Base-by-base conservation (phyloP, 2,113 vertebrate genomes). In the Clarias magur region DNA sequence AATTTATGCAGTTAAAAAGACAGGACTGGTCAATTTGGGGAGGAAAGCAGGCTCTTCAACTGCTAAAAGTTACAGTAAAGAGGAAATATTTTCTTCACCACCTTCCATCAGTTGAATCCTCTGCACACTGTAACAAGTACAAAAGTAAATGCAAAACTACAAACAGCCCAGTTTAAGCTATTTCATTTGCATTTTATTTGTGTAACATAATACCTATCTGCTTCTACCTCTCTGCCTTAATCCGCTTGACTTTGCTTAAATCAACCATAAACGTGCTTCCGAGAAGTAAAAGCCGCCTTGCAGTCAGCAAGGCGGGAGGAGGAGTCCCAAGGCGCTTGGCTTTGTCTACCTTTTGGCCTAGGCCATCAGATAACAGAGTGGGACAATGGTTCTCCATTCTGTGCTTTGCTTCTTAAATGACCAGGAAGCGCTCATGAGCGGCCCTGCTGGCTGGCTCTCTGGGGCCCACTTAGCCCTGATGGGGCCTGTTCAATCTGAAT, bases 361-460 rank as follows among this genome's bases (percentile, higher is more conserved):
- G 91, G 92, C 94, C 94, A 95, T 95, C 95, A 94, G 95, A 95
- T 95, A 95, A 95, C 91, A 92, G 91, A 87, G 11, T 90, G 91
- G 93, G 95, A 96, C 95, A 96, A 96, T 96, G 91, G 95, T 54
- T 88, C 93, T 93, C 94, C 93, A 94, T 94, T 94, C 94, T 93
- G 90, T 91, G 80, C 93, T 57, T 84, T 90, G 91, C 87, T 92
- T 93, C 94, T 95, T 92, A 95, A 92, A 95, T 95, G 94, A 95
- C 93, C 95, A 96, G 95, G 95, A 96, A 95, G 94, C 78, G 92
- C 90, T 91, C 88, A 91, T 92, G 94, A 93, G 93, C 80, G 48
- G 91, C 92, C 92, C 92, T 91, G 94, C 92, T 95, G 93, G 93
- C 92, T 88, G 91, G 91, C 90, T 95, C 94, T 94, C 94, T 89